phyloP scores from a whole-genome alignment of 2,888 invertebrate genomes.

The Drosophila mettleri region DNA sequence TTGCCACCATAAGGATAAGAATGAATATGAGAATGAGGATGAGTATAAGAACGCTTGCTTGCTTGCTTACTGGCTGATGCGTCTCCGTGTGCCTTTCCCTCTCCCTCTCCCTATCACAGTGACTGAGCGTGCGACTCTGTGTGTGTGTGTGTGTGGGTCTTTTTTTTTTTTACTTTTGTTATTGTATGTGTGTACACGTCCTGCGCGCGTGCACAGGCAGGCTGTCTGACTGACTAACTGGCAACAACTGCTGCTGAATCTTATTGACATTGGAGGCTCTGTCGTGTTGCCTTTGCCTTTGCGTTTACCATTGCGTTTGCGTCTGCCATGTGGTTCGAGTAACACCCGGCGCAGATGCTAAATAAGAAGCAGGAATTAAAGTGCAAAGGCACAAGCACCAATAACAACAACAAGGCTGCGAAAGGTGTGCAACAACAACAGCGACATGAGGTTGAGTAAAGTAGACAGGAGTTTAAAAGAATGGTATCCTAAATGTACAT shows the following conservation, averaged over 20 bases:
- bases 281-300: slow-evolving; percentile 15
- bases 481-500: background rate
- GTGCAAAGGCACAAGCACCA: slow-evolving; percentile 60
- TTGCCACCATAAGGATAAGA: slow-evolving; percentile 9
- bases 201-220: slow-evolving; percentile 63
- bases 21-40: slow-evolving; percentile 26
- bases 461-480: slow-evolving; percentile 13
- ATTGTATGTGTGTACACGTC: slow-evolving; percentile 59
- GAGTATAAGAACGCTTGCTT: slow-evolving; percentile 45
- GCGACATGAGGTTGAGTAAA: slow-evolving; percentile 25
- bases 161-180: background rate
- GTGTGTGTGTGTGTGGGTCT: slow-evolving; percentile 1
- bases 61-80: slow-evolving; percentile 30
- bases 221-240: slow-evolving; percentile 31
- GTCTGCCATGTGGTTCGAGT: slow-evolving; percentile 41
- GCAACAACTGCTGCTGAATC: slow-evolving; percentile 57
- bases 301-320: slow-evolving; percentile 12
- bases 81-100: slow-evolving; percentile 11
- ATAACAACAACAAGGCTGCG: slow-evolving; percentile 17
- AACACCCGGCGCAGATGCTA: slow-evolving; percentile 80
- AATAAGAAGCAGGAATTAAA: slow-evolving; percentile 76
- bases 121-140: background rate
- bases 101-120: slow-evolving; percentile 1
- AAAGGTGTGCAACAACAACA: slow-evolving; percentile 54
- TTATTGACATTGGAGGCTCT: slow-evolving; percentile 59